Evolutionary conservation across 2,797 vertebrate species (phyloP).

Genomic region (Acropternis orthonyx): DNA sequence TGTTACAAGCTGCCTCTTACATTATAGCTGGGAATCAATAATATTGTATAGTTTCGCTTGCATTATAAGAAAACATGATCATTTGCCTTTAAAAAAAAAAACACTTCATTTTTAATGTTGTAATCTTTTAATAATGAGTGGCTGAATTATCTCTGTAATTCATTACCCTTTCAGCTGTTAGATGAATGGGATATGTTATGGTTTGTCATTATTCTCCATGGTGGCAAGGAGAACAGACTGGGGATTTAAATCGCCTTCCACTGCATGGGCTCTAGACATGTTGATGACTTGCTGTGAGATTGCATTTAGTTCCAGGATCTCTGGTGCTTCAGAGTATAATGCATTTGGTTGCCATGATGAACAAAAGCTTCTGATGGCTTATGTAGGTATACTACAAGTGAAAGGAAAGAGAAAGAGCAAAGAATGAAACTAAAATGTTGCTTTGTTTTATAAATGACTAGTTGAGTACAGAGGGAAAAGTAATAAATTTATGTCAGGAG

Average conservation of each 20-base stretch:
- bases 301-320: constrained; percentile 55
- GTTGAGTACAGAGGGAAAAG: constrained; percentile 8
- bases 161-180: constrained; percentile 58
- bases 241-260: constrained; percentile 53
- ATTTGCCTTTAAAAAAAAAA: constrained; percentile 16
- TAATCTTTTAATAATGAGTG: constrained; percentile 66
- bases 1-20: not conserved
- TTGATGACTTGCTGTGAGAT: constrained; percentile 54
- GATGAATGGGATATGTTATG: constrained; percentile 56
- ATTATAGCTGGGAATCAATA: not conserved
- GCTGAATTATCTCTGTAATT: constrained; percentile 64
- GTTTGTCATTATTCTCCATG: constrained; percentile 60
- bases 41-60: not conserved
- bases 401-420: constrained; percentile 25
- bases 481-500: not conserved
- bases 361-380: constrained; percentile 30
- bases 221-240: constrained; percentile 39
- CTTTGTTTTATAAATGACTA: constrained; percentile 4
- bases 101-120: constrained; percentile 49
- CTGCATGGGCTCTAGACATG: not conserved
- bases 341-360: not conserved
- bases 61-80: not conserved
- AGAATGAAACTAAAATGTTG: constrained; percentile 10
- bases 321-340: constrained; percentile 24
- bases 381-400: not conserved